Percentiles rank a stretch among this genome's conserved stretches.
These are phyloP conservation scores for Menidia menidia DNA, from an alignment of 2,797 vertebrate species.

Conservation along the genomic window DNA sequence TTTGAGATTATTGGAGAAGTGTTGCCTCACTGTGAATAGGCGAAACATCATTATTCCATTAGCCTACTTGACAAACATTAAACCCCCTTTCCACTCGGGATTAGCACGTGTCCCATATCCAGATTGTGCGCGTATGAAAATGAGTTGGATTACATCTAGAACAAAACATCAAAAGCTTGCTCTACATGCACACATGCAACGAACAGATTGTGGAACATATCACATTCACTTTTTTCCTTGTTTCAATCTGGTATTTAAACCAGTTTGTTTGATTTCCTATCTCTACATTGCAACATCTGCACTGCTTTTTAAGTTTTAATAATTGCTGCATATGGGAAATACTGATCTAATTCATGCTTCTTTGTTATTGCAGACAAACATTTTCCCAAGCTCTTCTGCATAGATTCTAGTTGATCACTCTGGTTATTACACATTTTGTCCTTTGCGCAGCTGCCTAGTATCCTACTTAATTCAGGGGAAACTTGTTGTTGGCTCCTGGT, in stretches of 20 bases:
- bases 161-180: slow-evolving; percentile 21
- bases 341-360: slow-evolving; percentile 10
- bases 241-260: slow-evolving; percentile 14
- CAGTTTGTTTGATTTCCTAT: background rate
- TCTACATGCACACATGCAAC: slow-evolving; percentile 10
- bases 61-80: slow-evolving; percentile 42
- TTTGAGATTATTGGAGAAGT: slow-evolving; percentile 4
- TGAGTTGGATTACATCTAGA: slow-evolving; percentile 21
- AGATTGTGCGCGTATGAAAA: slow-evolving; percentile 21
- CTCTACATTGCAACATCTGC: background rate
- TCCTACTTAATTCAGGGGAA: slow-evolving; percentile 28
- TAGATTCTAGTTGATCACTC: slow-evolving; percentile 30
- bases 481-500: slow-evolving; percentile 15
- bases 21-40: slow-evolving; percentile 24
- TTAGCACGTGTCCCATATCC: slow-evolving; percentile 19
- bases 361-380: slow-evolving; percentile 16
- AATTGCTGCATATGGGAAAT: background rate
- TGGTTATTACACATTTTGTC: slow-evolving; percentile 16
- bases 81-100: slow-evolving; percentile 21
- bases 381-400: slow-evolving; percentile 4
- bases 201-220: slow-evolving; percentile 6
- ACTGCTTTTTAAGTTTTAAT: background rate
- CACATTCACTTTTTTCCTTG: background rate
- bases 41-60: slow-evolving; percentile 34
- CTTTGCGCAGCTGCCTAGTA: slow-evolving; percentile 30